These are phyloP conservation scores for Eurytoma adleriae DNA, from an alignment of 2,888 invertebrate species.

Conservation along the genomic window DNA sequence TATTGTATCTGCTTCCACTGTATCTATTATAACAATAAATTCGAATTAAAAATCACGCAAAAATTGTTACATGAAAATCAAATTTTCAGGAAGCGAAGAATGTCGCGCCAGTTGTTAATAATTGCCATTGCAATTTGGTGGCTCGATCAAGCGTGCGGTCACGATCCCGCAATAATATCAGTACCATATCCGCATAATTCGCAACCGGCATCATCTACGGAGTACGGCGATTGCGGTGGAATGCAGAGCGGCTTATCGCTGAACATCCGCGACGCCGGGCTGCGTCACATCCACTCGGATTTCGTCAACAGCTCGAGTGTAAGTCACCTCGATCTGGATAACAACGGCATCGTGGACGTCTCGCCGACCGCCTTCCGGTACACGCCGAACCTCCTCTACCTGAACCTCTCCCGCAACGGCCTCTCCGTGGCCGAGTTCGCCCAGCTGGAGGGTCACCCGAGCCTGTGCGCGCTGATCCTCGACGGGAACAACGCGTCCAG, in stretches of 20 bases:
- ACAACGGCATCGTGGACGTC: constrained; percentile 62
- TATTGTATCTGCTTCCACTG: too few relatives aligned
- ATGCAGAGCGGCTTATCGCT: constrained; percentile 1
- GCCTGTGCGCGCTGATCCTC: constrained; percentile 61
- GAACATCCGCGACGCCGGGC: constrained; percentile 31
- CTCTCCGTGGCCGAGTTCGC: constrained; percentile 62
- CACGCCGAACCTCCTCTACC: constrained; percentile 63
- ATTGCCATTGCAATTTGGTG: too few relatives aligned
- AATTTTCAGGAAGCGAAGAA: neutral
- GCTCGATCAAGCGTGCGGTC: too few relatives aligned
- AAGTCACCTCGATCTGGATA: constrained; percentile 62
- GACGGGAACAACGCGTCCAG: constrained; percentile 60
- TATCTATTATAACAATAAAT: too few relatives aligned
- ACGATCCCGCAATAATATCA: neutral
- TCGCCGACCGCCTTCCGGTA: constrained; percentile 59
- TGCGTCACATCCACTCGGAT: constrained; percentile 43
- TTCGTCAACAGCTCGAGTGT: constrained; percentile 62
- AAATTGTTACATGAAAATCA: too few relatives aligned
- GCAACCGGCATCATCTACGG: too few relatives aligned
- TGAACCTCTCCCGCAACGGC: constrained; percentile 65
- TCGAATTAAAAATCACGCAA: too few relatives aligned
- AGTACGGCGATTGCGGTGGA: constrained; percentile 12
- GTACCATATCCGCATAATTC: neutral
- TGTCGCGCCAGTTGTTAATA: neutral
- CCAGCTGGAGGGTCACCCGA: constrained; percentile 60